Base-by-base conservation (phyloP, 2,888 invertebrate genomes). In the Crossocerus cetratus region DNA sequence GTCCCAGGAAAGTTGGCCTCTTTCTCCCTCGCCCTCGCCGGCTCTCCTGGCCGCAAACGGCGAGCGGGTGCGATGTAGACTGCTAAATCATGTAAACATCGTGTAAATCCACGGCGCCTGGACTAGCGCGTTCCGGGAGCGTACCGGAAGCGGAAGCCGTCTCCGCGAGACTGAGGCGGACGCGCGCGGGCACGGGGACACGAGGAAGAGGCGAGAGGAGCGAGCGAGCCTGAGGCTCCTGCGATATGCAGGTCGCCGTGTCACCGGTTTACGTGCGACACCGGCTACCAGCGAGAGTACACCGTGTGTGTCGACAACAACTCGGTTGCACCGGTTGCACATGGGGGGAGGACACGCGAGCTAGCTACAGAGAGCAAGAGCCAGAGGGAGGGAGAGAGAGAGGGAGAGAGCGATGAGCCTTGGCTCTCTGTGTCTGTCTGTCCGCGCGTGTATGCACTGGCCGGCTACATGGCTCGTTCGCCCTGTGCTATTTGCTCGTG, bases 61-160 rank as follows among this genome's bases (percentile, higher is more conserved):
- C 57, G 61, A 77, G 76, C 71, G 66, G 57, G 69, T 73, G 44
- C 49, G 32, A 65, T 56, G 56, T 71, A 80, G 72, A 78, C 81
- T 76, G 82, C 71, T 86, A 84, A 87, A 86, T 86, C 84, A 82
- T 85, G 85, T 86, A 87, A 87, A 87, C 85, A 87, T 65, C 76
- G 78, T 84, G 85, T 84, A 86, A 84, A 86, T 86, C 80, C 73
- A 72, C 67, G 67, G 68, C 66, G 69, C 44, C 69, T 57, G 54
- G 59, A 49, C 63, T 54, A 49, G 60, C 58, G 70, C 58, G 65
- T 71, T 74, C 70, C 81, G 63, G 66, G 32, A 32, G 32, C 32
- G 32, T 64, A 22, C 53, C 49, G 43, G 3, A 57, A 8, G 63
- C 32, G 22, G 43, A 23, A 57, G 53, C 49, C 22, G 45, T 56